These are phyloP conservation scores for Sigmodon hispidus DNA, from an alignment of 2,113 vertebrate genomes.

Conservation along the genomic window DNA sequence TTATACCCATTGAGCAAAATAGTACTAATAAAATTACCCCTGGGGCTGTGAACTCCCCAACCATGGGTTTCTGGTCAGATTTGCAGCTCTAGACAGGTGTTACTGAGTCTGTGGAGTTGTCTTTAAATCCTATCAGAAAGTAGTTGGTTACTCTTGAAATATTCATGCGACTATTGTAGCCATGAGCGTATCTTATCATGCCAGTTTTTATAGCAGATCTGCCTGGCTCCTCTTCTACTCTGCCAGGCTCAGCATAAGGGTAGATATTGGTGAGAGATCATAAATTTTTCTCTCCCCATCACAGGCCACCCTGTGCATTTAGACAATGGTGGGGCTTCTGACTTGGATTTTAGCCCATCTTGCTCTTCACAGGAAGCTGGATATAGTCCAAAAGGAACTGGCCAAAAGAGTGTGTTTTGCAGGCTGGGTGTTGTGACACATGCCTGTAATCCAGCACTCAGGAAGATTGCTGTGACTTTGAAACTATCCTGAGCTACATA, in stretches of 20 bases:
- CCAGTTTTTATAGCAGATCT: neutral
- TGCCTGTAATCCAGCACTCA: neutral
- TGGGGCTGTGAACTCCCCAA: neutral
- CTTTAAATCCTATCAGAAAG: neutral
- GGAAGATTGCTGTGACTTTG: neutral
- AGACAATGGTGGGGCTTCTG: neutral
- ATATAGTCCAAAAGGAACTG: neutral
- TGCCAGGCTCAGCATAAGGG: neutral
- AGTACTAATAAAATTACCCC: neutral
- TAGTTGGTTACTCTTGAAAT: neutral
- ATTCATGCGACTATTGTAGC: neutral
- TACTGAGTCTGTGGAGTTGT: neutral
- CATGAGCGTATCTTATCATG: neutral
- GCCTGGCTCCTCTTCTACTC: neutral
- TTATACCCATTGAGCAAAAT: neutral
- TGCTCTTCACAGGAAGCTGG: neutral
- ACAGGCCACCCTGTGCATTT: neutral
- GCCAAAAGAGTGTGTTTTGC: neutral
- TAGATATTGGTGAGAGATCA: neutral
- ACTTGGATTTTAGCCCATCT: neutral
- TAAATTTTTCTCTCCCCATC: neutral
- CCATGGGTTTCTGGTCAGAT: neutral
- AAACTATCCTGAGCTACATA: neutral
- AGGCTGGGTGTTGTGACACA: neutral
- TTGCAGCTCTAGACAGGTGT: neutral